phyloP scores from a whole-genome alignment of 2,888 invertebrate genomes.

The Thalpophila matura region DNA sequence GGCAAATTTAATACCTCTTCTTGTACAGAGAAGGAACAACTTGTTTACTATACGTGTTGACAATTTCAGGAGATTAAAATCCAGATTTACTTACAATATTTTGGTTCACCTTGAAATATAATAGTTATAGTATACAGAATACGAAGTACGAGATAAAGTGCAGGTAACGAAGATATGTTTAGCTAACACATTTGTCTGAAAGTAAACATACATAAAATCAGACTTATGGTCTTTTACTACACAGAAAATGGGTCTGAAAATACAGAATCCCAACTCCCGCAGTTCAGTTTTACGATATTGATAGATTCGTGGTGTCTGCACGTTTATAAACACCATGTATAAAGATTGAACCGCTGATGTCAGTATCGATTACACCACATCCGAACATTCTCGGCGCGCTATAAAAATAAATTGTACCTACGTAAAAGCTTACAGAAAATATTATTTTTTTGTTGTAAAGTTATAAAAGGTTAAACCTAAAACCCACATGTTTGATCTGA shows the following conservation, averaged over 20 bases:
- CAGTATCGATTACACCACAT: background rate
- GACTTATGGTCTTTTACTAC: background rate
- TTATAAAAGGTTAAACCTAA: background rate
- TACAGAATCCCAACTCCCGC: conserved; percentile 8
- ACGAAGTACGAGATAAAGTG: background rate
- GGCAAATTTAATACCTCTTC: background rate
- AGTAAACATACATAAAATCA: conserved; percentile 37
- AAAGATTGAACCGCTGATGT: background rate
- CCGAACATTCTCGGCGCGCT: background rate
- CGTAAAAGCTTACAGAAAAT: background rate
- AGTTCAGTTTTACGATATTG: conserved; percentile 26
- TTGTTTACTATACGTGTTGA: background rate
- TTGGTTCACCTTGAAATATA: too few relatives aligned
- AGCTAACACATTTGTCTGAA: conserved; percentile 17
- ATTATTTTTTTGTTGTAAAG: background rate
- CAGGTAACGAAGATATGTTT: conserved; percentile 23
- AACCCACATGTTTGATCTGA: too few relatives aligned
- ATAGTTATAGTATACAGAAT: too few relatives aligned
- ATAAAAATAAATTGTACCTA: background rate
- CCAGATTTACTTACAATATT: background rate
- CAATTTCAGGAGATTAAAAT: background rate
- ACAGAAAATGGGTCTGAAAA: too few relatives aligned
- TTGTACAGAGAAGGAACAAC: background rate
- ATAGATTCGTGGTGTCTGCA: background rate
- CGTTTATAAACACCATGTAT: background rate